Evolutionary conservation across 1,140 invertebrate genomes (phyloP).

Genomic region (Drosophila erecta): DNA sequence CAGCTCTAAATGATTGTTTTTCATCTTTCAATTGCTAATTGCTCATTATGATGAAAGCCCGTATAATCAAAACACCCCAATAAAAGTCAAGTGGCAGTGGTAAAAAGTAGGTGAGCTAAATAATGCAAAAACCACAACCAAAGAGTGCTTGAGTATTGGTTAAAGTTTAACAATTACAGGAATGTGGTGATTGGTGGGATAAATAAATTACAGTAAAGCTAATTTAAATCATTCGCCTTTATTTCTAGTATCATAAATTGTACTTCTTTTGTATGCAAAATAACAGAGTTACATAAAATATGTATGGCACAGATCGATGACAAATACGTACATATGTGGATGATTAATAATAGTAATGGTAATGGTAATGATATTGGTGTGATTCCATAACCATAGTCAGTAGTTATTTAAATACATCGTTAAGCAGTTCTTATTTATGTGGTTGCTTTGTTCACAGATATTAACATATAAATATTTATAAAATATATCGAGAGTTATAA

Average conservation of each 20-base stretch:
- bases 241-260: slow-evolving; percentile 50
- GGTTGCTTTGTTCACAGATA: slow-evolving; percentile 14
- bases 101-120: slow-evolving; percentile 10
- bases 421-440: slow-evolving; percentile 43
- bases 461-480: slow-evolving; percentile 69
- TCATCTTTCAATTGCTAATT: slow-evolving; percentile 33
- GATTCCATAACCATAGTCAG: slow-evolving; percentile 34
- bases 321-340: slow-evolving; percentile 42
- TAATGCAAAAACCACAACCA: slow-evolving; percentile 52
- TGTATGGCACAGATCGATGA: slow-evolving; percentile 52
- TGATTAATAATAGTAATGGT: slow-evolving; percentile 30
- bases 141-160: slow-evolving; percentile 46
- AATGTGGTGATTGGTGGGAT: slow-evolving; percentile 15
- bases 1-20: slow-evolving; percentile 28
- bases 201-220: slow-evolving; percentile 38
- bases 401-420: slow-evolving; percentile 55
- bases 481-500: slow-evolving; percentile 70
- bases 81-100: slow-evolving; percentile 14
- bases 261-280: slow-evolving; percentile 47
- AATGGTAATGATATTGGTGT: slow-evolving; percentile 41
- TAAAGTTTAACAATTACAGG: slow-evolving; percentile 36
- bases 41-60: slow-evolving; percentile 30
- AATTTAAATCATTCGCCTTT: slow-evolving; percentile 53
- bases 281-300: slow-evolving; percentile 55
- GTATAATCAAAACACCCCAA: slow-evolving; percentile 28